Percentiles rank a stretch among this genome's conserved stretches.
These are phyloP conservation scores for Eueremaeus valkanovi DNA, from an alignment of 2,888 invertebrate genomes.

Conservation along the genomic window DNA sequence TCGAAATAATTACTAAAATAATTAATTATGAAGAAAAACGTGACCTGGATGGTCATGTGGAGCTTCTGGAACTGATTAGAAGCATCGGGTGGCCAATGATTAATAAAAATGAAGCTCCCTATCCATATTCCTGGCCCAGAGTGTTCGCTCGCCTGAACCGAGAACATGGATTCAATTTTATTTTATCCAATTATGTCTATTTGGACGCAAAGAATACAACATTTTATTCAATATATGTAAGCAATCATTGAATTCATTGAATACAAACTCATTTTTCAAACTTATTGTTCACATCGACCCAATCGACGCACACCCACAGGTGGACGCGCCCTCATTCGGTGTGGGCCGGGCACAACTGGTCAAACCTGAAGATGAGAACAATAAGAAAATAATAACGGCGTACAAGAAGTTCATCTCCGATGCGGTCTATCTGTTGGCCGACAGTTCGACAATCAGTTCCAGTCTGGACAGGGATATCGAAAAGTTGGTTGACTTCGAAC, in stretches of 20 bases:
- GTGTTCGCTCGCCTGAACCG: neutral
- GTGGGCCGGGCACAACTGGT: neutral
- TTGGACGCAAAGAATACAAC: neutral
- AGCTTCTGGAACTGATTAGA: neutral
- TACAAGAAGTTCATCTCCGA: neutral
- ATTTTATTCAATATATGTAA: neutral
- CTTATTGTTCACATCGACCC: too few relatives aligned
- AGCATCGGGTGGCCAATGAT: conserved; percentile 14
- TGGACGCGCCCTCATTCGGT: conserved; percentile 17
- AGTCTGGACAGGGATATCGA: neutral
- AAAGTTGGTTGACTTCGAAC: neutral
- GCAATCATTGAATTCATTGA: neutral
- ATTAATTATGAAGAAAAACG: neutral
- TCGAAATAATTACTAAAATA: neutral
- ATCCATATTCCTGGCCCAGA: neutral
- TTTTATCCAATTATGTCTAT: neutral
- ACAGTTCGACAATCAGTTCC: neutral
- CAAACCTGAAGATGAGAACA: neutral
- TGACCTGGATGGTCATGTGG: neutral
- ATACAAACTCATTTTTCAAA: too few relatives aligned
- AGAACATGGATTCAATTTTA: conserved; percentile 15
- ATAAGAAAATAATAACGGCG: neutral
- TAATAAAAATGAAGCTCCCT: neutral
- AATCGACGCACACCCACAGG: neutral
- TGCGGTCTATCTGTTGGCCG: neutral